Evolutionary conservation across 2,797 vertebrate species (phyloP), one percentile per base, ranked within the genome.

Genomic region (Dipus sagitta): DNA sequence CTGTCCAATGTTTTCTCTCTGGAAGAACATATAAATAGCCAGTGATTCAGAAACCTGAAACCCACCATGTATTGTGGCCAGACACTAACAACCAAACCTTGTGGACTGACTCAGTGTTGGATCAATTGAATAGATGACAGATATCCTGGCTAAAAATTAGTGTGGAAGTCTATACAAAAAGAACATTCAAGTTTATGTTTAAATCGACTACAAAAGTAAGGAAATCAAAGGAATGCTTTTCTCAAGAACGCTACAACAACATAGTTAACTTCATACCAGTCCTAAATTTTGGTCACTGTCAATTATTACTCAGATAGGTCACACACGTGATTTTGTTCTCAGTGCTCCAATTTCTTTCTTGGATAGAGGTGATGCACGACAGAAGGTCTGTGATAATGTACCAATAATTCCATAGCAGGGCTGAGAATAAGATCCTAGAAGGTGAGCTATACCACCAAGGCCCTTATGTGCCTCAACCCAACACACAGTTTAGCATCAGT

Each of bases 1-100:
- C 23, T 94, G 32, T 90, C 30, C n/a, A 86, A 34, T 42, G 64
- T 71, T 75, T 81, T 90, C 24, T 83, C 47, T 76, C 34, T 94
- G 38, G n/a, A 88, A 83, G 18, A 74, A 82, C 0, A 17, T 78
- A 15, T 74, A 42, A 60, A 68, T 2, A 58, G 30, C 42, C 10
- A 42, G 74, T 86, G 82, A 74, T 83, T 62, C 58, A 67, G 64
- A 79, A 82, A 8, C 15, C 28, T 65, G 14, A 7, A 79, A 9
- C 5, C 0, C 28, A 0, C 64, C 18, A 11, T 26, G 0, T 15
- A 32, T 64, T 58, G 54, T 58, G 4, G 65, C 34, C 32, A 94
- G 86, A 89, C 10, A 80, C 9, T 32, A 84, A 90, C 3, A 38
- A 84, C 65, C 62, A 34, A 91, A 88, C 2, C 3, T 79, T 13